A percentile compares a stretch with the other conserved stretches of the same genome.
phyloP scores from a whole-genome alignment of 2,797 vertebrate genomes.

The Microtus agrestis region DNA sequence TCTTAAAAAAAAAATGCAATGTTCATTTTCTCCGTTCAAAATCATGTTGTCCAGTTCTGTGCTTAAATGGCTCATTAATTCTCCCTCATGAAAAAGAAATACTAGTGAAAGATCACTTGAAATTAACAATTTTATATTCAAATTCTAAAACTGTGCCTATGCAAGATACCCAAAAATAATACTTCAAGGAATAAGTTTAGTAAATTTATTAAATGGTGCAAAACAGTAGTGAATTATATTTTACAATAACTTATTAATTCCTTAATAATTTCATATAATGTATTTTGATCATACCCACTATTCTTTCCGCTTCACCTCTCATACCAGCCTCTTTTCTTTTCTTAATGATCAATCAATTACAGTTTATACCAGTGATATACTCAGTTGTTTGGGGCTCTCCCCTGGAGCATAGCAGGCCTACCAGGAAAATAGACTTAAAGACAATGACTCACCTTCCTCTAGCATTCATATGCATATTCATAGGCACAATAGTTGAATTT shows the following conservation, averaged over 20 bases:
- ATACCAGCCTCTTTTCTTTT: not conserved
- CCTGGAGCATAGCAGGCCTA: not conserved
- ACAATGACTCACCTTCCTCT: no score
- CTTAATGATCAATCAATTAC: not conserved
- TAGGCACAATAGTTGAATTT: no score
- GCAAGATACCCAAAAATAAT: not conserved
- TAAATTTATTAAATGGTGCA: slow-evolving; percentile 30
- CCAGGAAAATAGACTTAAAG: not conserved
- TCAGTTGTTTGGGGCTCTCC: not conserved
- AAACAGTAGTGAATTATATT: not conserved
- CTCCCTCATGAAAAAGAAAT: not conserved
- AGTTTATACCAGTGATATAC: no score
- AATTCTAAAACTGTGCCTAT: not conserved
- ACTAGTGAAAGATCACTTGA: not conserved
- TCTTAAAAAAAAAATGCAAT: slow-evolving; percentile 8
- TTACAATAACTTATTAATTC: not conserved
- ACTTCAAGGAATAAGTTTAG: not conserved
- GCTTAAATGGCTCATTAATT: slow-evolving; percentile 61
- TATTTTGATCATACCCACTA: not conserved
- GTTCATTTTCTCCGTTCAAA: slow-evolving; percentile 76
- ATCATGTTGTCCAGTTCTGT: slow-evolving; percentile 25
- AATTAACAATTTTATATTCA: slow-evolving; percentile 21
- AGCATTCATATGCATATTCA: not conserved
- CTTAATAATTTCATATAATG: not conserved
- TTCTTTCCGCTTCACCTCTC: not conserved